Evolutionary conservation across 2,113 vertebrate species (phyloP).

Genomic region (Typhlomys cinereus): DNA sequence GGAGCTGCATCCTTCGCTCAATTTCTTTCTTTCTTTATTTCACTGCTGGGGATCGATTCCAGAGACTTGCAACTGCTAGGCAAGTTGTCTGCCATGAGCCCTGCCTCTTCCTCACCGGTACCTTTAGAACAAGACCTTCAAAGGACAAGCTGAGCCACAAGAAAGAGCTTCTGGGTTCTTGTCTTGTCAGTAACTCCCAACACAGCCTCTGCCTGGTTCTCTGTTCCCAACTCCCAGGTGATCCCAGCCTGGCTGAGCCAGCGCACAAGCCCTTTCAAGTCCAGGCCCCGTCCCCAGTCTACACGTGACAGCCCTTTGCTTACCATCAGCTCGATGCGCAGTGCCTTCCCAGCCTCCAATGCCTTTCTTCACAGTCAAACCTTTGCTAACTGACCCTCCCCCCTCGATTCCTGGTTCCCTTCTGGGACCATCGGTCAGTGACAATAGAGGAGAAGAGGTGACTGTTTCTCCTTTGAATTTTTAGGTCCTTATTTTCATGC

Average conservation of each 20-base stretch:
- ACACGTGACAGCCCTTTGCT: neutral
- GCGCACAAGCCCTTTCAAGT: slow-evolving; percentile 13
- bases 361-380: neutral
- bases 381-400: neutral
- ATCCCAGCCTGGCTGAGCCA: neutral
- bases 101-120: neutral
- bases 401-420: neutral
- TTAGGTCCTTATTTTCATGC: neutral
- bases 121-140: slow-evolving; percentile 22
- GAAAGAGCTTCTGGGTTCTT: neutral
- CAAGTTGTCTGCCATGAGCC: neutral
- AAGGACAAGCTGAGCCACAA: neutral
- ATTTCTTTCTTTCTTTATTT: neutral
- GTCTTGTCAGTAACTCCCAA: neutral
- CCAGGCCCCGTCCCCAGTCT: neutral
- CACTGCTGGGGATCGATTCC: neutral
- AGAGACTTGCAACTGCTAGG: neutral
- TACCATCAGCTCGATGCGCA: neutral
- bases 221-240: neutral
- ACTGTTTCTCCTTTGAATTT: neutral
- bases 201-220: neutral
- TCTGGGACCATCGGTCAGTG: neutral
- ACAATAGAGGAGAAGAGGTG: neutral
- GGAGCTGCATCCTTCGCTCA: neutral
- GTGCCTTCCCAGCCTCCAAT: neutral